Evolutionary conservation across 2,797 vertebrate species (phyloP).

Genomic region (Malurus splendens): DNA sequence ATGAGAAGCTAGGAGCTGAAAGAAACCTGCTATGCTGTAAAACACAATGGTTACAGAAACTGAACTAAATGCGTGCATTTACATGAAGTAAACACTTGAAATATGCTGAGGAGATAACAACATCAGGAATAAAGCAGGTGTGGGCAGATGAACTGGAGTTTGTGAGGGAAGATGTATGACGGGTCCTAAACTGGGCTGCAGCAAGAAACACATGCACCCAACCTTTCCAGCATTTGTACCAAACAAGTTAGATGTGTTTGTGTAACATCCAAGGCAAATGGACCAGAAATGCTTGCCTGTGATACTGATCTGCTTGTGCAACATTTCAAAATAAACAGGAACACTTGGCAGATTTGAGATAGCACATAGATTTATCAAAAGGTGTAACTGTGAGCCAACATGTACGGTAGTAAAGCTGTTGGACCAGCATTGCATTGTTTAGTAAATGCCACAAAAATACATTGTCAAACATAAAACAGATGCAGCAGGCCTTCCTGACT

Average conservation of each 20-base stretch:
- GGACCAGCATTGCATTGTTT: rapidly evolving
- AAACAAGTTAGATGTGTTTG: background rate
- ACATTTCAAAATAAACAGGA: background rate
- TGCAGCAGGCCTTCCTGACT: background rate
- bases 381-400: no score
- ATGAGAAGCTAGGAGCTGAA: background rate
- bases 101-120: rapidly evolving
- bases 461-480: rapidly evolving
- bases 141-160: no score
- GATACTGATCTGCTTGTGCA: background rate
- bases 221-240: background rate
- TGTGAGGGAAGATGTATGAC: rapidly evolving
- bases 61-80: background rate
- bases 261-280: background rate
- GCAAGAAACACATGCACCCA: rapidly evolving
- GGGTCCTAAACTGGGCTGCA: background rate
- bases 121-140: background rate
- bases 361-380: background rate
- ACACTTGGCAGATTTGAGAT: background rate
- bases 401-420: background rate
- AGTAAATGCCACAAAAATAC: background rate
- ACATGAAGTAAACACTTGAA: background rate
- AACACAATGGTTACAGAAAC: background rate
- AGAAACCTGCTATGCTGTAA: background rate
- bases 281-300: background rate